phyloP scores from a whole-genome alignment of 2,797 vertebrate species.

The Falco cherrug region DNA sequence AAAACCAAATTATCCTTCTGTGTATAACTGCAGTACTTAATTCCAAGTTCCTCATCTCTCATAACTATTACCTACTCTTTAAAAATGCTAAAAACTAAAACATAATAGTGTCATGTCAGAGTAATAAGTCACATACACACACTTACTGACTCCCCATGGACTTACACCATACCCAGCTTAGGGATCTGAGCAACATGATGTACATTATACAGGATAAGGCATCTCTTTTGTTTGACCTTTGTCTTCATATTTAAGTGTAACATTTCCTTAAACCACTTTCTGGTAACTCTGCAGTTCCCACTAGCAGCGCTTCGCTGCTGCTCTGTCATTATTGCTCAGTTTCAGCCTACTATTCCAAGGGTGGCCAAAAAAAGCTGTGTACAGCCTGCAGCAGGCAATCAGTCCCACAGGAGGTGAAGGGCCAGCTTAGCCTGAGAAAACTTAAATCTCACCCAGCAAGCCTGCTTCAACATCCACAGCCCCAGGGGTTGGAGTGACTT shows the following conservation, averaged over 20 bases:
- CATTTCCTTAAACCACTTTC: slow-evolving; percentile 72
- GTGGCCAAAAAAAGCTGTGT: background rate
- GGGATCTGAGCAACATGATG: slow-evolving; percentile 73
- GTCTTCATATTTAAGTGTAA: slow-evolving; percentile 72
- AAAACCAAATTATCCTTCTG: slow-evolving; percentile 99
- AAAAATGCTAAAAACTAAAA: slow-evolving; percentile 96
- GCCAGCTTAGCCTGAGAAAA: background rate
- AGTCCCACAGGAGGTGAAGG: background rate
- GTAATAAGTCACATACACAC: slow-evolving; percentile 90
- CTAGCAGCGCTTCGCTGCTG: background rate
- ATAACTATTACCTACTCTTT: slow-evolving; percentile 99
- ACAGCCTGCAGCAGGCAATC: background rate
- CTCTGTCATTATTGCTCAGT: background rate
- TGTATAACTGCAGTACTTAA: slow-evolving; percentile 96
- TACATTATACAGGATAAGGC: slow-evolving; percentile 55
- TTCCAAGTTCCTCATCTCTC: slow-evolving; percentile 94
- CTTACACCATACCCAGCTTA: slow-evolving; percentile 69
- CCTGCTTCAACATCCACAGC: accelerated
- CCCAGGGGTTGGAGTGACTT: background rate
- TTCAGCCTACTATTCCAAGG: background rate
- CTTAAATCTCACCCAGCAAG: background rate
- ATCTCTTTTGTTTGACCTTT: slow-evolving; percentile 76
- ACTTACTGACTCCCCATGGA: slow-evolving; percentile 85
- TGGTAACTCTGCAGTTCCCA: slow-evolving; percentile 45
- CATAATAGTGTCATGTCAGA: slow-evolving; percentile 89